phyloP scores from a whole-genome alignment of 2,888 invertebrate species.

The Hypomecis atomaria region DNA sequence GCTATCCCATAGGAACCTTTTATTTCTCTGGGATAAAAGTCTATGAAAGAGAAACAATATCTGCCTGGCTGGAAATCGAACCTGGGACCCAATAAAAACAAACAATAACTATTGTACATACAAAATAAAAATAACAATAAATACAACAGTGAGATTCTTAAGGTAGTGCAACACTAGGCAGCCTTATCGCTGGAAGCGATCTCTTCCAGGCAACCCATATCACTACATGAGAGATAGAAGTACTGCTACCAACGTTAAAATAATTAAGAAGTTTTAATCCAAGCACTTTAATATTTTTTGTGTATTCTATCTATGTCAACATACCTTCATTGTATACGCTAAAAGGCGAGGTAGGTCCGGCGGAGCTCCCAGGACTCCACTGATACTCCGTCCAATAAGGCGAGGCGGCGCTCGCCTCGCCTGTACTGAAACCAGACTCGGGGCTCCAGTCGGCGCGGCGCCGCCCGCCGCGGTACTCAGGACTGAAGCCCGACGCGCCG shows the following conservation, averaged over 20 bases:
- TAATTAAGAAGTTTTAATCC: not conserved
- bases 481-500: slow-evolving; percentile 72
- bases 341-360: slow-evolving; percentile 78
- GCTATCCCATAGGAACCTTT: not conserved
- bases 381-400: slow-evolving; percentile 75
- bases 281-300: not conserved
- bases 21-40: not conserved
- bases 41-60: no score
- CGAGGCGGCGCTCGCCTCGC: slow-evolving; percentile 66
- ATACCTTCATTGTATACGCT: slow-evolving; percentile 69
- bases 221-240: not conserved
- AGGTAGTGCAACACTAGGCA: no score
- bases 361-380: slow-evolving; percentile 83
- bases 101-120: no score
- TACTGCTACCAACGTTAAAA: not conserved
- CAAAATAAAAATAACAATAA: no score
- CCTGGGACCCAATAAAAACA: no score
- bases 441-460: slow-evolving; percentile 75
- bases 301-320: not conserved
- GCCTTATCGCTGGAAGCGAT: no score
- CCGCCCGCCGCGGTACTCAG: slow-evolving; percentile 64
- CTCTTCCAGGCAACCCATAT: no score
- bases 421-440: slow-evolving; percentile 70
- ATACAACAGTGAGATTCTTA: no score
- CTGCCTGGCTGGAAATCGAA: no score